Conservation (phyloP, 2,888 invertebrate species). For the Protophormia terraenovae region DNA sequence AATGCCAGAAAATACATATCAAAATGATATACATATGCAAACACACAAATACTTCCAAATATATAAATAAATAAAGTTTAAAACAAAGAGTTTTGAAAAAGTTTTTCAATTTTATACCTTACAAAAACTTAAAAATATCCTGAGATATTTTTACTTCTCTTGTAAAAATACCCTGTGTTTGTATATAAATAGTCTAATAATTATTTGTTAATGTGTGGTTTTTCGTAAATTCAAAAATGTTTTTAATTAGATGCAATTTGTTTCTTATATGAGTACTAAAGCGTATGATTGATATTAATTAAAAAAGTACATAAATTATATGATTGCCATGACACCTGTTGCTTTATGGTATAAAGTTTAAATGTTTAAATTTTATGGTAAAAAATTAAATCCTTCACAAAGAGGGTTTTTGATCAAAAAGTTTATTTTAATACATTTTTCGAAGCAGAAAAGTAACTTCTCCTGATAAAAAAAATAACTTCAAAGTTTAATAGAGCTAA, state of each 20-base stretch:
- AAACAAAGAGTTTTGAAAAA: neutral
- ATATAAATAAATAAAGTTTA: too few relatives aligned
- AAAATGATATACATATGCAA: neutral
- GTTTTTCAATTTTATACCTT: neutral
- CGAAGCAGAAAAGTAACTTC: too few relatives aligned
- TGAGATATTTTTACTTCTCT: neutral
- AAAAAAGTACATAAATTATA: constrained; percentile 36
- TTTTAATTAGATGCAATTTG: constrained; percentile 44
- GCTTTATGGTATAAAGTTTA: too few relatives aligned
- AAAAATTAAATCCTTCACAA: too few relatives aligned
- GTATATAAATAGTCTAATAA: constrained; percentile 37
- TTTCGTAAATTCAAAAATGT: constrained; percentile 13
- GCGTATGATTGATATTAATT: constrained; percentile 50
- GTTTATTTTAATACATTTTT: too few relatives aligned
- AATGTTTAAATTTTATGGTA: too few relatives aligned
- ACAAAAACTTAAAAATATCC: neutral
- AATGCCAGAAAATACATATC: constrained; percentile 3
- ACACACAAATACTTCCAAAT: too few relatives aligned
- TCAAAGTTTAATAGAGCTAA: too few relatives aligned
- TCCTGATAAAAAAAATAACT: too few relatives aligned
- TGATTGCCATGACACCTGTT: constrained; percentile 28
- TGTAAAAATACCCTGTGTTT: neutral
- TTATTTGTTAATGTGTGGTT: constrained; percentile 54
- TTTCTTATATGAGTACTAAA: neutral
- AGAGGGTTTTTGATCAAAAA: too few relatives aligned